These are phyloP conservation scores for Girardinus metallicus DNA, from an alignment of 2,797 vertebrate species.

Conservation along the genomic window DNA sequence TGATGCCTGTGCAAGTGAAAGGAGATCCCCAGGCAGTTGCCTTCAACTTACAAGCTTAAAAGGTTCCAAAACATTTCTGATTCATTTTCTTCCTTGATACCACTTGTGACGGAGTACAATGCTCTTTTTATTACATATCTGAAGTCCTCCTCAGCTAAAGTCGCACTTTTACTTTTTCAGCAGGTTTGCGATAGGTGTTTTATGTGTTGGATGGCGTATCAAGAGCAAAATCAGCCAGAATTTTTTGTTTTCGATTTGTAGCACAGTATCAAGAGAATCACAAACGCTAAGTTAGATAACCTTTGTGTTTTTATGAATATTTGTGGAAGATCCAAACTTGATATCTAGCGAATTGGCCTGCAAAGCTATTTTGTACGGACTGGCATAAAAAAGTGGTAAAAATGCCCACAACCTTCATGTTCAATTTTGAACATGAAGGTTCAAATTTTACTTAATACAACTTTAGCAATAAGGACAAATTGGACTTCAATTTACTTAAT, in stretches of 20 bases:
- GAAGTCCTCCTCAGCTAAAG: neutral
- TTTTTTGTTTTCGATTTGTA: neutral
- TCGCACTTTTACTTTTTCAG: neutral
- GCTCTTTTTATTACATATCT: conserved; percentile 12
- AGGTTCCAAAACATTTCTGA: conserved; percentile 28
- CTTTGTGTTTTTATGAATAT: neutral
- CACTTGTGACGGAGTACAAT: conserved; percentile 10
- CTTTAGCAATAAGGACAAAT: neutral
- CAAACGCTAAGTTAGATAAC: conserved; percentile 1
- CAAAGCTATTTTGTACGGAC: neutral
- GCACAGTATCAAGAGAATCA: neutral
- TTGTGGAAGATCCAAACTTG: neutral
- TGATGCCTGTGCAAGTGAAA: conserved; percentile 37
- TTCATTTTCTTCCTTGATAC: conserved; percentile 19
- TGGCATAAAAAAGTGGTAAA: neutral
- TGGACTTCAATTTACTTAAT: neutral
- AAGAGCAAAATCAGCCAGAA: neutral
- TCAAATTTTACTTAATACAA: neutral
- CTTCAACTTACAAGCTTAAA: conserved; percentile 13
- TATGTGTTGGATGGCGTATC: neutral
- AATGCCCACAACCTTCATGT: neutral
- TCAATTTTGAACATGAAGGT: neutral
- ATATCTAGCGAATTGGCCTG: neutral
- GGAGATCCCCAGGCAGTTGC: conserved; percentile 31
- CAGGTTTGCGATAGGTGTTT: neutral